Evolutionary conservation across 2,797 vertebrate genomes (phyloP).

Genomic region (Hippopotamyrus pictus): DNA sequence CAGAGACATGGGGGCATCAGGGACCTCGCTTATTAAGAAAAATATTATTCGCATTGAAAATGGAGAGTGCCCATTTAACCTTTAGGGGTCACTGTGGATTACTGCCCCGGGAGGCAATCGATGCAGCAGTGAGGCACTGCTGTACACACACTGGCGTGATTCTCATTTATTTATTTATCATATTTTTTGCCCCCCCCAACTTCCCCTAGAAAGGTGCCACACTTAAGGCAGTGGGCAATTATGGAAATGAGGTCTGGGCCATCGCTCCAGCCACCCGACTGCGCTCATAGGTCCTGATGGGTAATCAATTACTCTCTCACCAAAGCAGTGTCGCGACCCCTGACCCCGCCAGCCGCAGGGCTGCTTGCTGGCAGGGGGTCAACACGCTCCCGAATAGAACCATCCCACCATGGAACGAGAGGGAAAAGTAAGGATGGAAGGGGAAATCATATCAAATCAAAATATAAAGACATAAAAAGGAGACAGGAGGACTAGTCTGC

Average conservation of each 20-base stretch:
- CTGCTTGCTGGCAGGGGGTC: not conserved
- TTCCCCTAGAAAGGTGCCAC: slow-evolving; percentile 75
- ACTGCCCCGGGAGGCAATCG: slow-evolving; percentile 77
- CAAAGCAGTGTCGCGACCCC: slow-evolving; percentile 52
- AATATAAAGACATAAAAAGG: not conserved
- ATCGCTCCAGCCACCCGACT: slow-evolving; percentile 75
- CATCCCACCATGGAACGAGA: not conserved
- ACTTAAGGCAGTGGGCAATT: slow-evolving; percentile 76
- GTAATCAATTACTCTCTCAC: slow-evolving; percentile 69
- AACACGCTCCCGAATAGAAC: not conserved
- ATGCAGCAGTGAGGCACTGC: slow-evolving; percentile 70
- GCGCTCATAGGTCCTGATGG: slow-evolving; percentile 56
- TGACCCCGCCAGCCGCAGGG: slow-evolving; percentile 45
- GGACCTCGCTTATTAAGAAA: slow-evolving; percentile 25
- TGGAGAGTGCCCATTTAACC: slow-evolving; percentile 69
- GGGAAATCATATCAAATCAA: not conserved
- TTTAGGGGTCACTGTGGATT: slow-evolving; percentile 72
- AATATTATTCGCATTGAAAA: slow-evolving; percentile 2
- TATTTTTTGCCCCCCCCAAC: slow-evolving; percentile 49
- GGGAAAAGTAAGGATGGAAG: not conserved
- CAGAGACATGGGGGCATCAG: not conserved
- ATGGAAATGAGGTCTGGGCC: slow-evolving; percentile 67
- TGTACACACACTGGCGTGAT: not conserved
- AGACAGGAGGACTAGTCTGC: not conserved
- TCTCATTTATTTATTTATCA: slow-evolving; percentile 38